phyloP scores from a whole-genome alignment of 2,113 vertebrate species.

The Corvus cornix region DNA sequence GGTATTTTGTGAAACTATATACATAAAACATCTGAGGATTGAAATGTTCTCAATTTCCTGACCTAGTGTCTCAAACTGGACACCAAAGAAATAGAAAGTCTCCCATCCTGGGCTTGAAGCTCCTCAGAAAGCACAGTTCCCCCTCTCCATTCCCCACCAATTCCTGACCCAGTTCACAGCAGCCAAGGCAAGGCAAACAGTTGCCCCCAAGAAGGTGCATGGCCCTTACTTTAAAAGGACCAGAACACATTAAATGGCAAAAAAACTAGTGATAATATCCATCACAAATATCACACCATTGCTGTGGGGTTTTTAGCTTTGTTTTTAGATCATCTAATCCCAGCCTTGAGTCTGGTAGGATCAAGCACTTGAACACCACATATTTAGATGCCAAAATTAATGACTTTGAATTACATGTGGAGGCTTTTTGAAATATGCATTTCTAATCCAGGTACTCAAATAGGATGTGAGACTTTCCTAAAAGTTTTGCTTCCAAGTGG shows the following conservation, averaged over 20 bases:
- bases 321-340: background rate
- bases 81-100: background rate
- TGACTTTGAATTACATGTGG: background rate
- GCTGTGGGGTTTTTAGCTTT: background rate
- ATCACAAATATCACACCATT: background rate
- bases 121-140: background rate
- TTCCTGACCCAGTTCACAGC: background rate
- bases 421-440: background rate
- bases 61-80: background rate
- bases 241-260: background rate
- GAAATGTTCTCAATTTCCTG: background rate
- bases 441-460: background rate
- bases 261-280: background rate
- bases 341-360: background rate
- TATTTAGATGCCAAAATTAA: background rate
- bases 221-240: background rate
- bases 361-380: background rate
- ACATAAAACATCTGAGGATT: background rate
- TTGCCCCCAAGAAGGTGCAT: rapidly evolving
- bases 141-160: background rate
- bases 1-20: background rate
- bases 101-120: background rate
- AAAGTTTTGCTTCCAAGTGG: background rate
- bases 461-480: background rate
- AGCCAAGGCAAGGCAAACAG: background rate